Conservation (phyloP, 1,140 invertebrate species). For the Myzus persicae region DNA sequence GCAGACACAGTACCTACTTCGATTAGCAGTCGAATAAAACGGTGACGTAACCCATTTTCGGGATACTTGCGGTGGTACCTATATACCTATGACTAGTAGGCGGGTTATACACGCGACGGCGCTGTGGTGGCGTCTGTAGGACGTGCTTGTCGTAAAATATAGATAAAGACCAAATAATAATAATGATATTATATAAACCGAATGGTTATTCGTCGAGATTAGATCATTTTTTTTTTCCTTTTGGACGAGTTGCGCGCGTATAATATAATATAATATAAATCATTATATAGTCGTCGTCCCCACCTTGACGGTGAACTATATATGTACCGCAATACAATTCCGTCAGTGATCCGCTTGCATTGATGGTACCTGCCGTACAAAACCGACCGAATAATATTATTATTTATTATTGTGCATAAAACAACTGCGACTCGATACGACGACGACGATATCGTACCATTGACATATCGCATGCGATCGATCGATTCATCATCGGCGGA, state of each 20-base stretch:
- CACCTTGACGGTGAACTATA: neutral
- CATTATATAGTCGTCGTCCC: neutral
- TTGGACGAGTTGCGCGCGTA: neutral
- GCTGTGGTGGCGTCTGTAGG: neutral
- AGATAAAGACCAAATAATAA: slow-evolving; percentile 10
- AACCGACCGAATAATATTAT: neutral
- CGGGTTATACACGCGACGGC: neutral
- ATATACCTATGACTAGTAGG: no score
- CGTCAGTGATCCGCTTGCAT: neutral
- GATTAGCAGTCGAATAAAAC: neutral
- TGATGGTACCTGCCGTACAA: neutral
- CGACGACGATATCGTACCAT: no score
- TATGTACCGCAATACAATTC: neutral
- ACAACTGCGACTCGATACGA: neutral
- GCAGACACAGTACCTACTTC: no score
- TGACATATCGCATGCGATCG: neutral
- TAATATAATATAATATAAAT: no score
- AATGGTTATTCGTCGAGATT: neutral
- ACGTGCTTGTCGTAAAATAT: neutral
- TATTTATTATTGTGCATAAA: neutral
- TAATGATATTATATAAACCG: neutral
- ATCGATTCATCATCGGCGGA: neutral
- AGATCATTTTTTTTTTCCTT: neutral
- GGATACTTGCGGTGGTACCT: neutral
- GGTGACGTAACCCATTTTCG: neutral